A percentile compares a stretch with the other conserved stretches of the same genome.
phyloP scores from a whole-genome alignment of 2,113 vertebrate species.

The Bothrops jararaca region DNA sequence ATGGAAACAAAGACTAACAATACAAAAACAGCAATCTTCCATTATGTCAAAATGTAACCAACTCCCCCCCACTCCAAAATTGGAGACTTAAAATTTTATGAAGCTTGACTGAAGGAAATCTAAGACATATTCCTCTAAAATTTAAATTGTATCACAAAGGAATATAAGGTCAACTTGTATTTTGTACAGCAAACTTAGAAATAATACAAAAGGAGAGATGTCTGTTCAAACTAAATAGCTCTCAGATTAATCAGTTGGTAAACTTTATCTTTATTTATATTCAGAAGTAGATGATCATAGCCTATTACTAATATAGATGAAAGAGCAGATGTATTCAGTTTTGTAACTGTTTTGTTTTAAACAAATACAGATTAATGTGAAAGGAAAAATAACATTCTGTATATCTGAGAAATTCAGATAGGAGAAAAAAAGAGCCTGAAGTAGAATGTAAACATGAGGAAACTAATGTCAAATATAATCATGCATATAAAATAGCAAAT shows the following conservation, averaged over 20 bases:
- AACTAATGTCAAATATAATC: background rate
- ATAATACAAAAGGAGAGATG: background rate
- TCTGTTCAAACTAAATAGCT: background rate
- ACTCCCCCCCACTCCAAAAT: background rate
- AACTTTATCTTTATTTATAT: background rate
- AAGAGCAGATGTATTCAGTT: background rate
- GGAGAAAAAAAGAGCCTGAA: background rate
- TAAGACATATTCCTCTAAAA: background rate
- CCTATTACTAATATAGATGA: background rate
- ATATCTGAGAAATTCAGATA: background rate
- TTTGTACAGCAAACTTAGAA: background rate
- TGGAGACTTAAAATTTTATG: background rate
- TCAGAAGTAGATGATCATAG: background rate
- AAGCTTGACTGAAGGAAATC: background rate
- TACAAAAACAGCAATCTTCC: background rate
- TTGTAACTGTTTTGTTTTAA: background rate
- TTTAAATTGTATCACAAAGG: background rate
- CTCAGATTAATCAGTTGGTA: background rate
- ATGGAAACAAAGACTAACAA: background rate
- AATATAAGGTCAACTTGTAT: background rate
- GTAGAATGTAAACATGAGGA: background rate
- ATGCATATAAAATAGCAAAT: background rate
- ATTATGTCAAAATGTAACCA: background rate
- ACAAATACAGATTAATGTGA: background rate
- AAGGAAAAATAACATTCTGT: background rate